Evolutionary conservation across 2,797 vertebrate species (phyloP), one percentile per base, ranked within the genome.

Genomic region (Characodon lateralis): DNA sequence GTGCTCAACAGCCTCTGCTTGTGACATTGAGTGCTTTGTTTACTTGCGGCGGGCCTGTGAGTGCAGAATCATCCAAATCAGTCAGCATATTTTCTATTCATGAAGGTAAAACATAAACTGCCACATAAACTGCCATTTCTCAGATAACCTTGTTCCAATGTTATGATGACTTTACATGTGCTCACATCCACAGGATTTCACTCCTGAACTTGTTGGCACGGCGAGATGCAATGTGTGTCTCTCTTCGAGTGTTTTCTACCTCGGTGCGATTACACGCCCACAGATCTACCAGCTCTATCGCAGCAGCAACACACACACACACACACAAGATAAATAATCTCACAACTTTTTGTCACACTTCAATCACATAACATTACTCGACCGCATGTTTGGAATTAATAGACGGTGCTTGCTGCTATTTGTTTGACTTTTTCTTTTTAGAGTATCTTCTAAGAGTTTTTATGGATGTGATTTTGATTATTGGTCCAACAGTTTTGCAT

Each of bases 311-410:
- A 88, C 83, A 81, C 85, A 88, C 85, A 83, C 59, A 35, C 61
- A 63, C 61, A 31, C 26, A 65, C 61, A 83, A 85, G 88, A 82
- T 82, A 92, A 92, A 91, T 85, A 88, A 93, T 85, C 92, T 95
- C 91, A 88, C 93, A 92, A 95, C 92, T 94, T 95, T 94, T 92
- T 93, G 91, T 94, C 93, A 94, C 93, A 94, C 93, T 94, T 93
- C 92, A 93, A 92, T 94, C 93, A 92, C 94, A 92, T 93, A 91
- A 90, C 85, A 92, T 92, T 90, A 89, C 91, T 84, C 79, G 46
- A 89, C 89, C 89, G 87, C 91, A 93, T 92, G 93, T 87, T 89
- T n/a, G 89, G 83, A 91, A 94, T 93, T 91, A 93, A 92, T 91
- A 89, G 88, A 87, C 48, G 55, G 84, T 87, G 89, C 89, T 86